Evolutionary conservation across 2,113 vertebrate species (phyloP).

Genomic region (Furnarius figulus): DNA sequence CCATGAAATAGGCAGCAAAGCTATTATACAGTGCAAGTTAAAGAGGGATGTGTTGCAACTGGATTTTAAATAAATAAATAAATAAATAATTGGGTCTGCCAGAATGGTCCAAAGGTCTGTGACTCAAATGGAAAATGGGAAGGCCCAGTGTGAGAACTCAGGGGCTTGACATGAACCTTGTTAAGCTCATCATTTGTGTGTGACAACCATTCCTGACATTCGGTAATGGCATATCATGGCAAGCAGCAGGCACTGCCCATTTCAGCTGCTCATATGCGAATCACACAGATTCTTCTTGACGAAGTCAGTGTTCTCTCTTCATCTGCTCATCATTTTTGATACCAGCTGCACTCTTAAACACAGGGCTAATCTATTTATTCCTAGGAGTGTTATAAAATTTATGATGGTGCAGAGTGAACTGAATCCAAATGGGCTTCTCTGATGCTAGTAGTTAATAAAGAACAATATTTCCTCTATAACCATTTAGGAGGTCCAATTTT

Average conservation of each 20-base stretch:
- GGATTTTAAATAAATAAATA: background rate
- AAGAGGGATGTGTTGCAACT: background rate
- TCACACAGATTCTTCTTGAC: background rate
- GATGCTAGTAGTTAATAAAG: background rate
- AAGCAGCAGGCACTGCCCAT: accelerated
- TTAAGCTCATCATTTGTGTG: accelerated
- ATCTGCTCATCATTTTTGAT: background rate
- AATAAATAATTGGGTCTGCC: background rate
- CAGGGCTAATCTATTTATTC: conserved; percentile 1
- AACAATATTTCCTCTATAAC: background rate
- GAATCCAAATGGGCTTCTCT: background rate
- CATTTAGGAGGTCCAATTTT: background rate
- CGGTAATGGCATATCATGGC: background rate
- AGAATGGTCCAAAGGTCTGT: background rate
- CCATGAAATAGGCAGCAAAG: background rate
- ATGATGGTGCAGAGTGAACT: background rate
- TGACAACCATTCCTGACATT: background rate
- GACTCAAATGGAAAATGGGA: background rate
- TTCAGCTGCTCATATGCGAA: background rate
- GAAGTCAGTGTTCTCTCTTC: background rate
- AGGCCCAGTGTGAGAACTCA: background rate
- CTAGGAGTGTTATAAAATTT: background rate
- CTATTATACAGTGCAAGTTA: background rate
- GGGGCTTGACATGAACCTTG: background rate
- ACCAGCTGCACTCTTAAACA: background rate